These are phyloP conservation scores for Hyperopisus bebe DNA, from an alignment of 2,113 vertebrate species.

Conservation along the genomic window DNA sequence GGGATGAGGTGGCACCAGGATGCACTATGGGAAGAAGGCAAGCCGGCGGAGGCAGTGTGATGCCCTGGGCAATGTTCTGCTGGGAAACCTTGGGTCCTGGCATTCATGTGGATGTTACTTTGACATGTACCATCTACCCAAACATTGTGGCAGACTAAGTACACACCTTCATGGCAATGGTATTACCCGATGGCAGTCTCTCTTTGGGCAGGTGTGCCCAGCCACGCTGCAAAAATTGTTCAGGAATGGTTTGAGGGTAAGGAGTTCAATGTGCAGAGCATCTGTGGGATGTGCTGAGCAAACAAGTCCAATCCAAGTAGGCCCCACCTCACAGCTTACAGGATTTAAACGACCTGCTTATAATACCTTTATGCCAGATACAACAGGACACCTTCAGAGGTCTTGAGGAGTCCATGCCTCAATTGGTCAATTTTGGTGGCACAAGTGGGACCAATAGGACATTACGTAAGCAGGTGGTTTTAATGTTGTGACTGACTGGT, in stretches of 20 bases:
- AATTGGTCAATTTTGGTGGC: background rate
- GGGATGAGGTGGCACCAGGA: too few relatives aligned
- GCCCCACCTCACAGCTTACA: background rate
- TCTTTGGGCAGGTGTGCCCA: background rate
- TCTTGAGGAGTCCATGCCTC: background rate
- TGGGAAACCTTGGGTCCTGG: too few relatives aligned
- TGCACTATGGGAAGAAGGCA: too few relatives aligned
- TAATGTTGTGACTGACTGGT: background rate
- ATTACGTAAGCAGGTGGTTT: background rate
- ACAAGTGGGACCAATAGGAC: background rate
- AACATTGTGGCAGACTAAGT: too few relatives aligned
- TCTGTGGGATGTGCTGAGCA: background rate
- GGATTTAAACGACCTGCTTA: background rate
- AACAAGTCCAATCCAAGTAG: background rate
- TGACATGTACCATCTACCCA: too few relatives aligned
- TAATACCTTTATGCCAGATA: background rate
- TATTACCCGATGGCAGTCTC: too few relatives aligned
- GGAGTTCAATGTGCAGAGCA: background rate
- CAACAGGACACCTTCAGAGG: background rate
- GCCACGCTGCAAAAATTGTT: background rate
- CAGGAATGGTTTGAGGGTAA: background rate
- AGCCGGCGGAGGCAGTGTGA: too few relatives aligned
- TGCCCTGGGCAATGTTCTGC: too few relatives aligned
- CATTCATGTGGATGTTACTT: too few relatives aligned
- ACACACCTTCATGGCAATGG: too few relatives aligned